Base-by-base conservation (phyloP, 2,888 invertebrate genomes). In the Rhyacophila evoluta region DNA sequence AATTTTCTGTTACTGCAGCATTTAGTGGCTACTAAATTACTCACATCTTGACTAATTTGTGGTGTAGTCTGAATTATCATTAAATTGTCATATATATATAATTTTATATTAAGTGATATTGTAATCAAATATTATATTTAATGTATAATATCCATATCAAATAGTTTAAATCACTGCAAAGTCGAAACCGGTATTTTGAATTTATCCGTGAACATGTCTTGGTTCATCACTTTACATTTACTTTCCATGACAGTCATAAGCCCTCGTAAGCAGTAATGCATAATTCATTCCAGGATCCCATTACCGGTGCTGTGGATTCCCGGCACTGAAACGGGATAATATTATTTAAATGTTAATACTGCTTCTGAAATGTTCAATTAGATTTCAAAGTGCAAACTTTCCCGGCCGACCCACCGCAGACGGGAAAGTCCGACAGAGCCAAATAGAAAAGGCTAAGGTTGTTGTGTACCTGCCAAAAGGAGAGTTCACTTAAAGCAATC, bases 321-420 rank as follows among this genome's bases (percentile, higher is more conserved):
- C 38, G 15, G 73, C 38, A 11, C 73, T 55, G 76, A 78, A 41
- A 55, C 69, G 78, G 69, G 73, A 74, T 81, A 81, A 81, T 78
- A 81, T 78, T 81, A 81, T 81, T 81, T 81, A 78, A 81, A 81
- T 81, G 81, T 75, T 81, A 81, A 81, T 80, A 78, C 80, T 72
- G 78, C 78, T 81, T 72, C 78, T 81, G 78, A 81, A 81, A 81
- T 81, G 81, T 81, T 81, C 81, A 78, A 81, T 81, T 81, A 81
- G 78, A 81, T 81, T 79, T 78, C 78, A 78, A 81, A 81, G 78
- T 71, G 75, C 75, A 78, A 81, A 81, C 78, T 80, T 80, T 78
- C 75, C 28, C 72, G 55, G 72, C 67, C 55, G 71, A 25, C 27
- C 55, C 55, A 55, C 55, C 55, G 25, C 55, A 55, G 55, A 15